Evolutionary conservation across 2,113 vertebrate species (phyloP).

Genomic region (Marmota monax): DNA sequence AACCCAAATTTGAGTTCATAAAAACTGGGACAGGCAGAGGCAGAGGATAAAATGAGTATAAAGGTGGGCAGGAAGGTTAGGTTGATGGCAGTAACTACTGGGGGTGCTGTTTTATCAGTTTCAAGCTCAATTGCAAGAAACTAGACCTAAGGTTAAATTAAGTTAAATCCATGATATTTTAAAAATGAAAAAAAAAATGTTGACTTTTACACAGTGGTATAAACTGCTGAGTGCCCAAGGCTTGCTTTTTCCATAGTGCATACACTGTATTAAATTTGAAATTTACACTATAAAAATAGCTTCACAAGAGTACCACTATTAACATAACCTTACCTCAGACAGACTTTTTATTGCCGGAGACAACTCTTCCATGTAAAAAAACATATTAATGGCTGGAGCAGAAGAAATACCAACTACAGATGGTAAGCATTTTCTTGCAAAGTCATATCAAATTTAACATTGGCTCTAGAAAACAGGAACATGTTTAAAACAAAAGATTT

Average conservation of each 20-base stretch:
- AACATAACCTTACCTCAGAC: conserved; percentile 77
- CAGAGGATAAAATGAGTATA: background rate
- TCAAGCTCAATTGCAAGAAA: conserved; percentile 31
- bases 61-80: background rate
- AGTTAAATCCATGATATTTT: conserved; percentile 30
- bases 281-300: conserved; percentile 79
- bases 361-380: conserved; percentile 64
- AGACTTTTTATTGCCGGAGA: conserved; percentile 72
- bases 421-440: conserved; percentile 78
- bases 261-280: conserved; percentile 70
- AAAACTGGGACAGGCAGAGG: background rate
- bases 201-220: conserved; percentile 55
- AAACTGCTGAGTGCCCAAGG: conserved; percentile 40
- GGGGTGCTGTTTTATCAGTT: background rate
- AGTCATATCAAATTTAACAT: conserved; percentile 74
- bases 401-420: conserved; percentile 70
- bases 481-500: conserved; percentile 71
- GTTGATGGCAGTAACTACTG: background rate
- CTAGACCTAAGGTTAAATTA: conserved; percentile 40
- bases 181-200: conserved; percentile 41
- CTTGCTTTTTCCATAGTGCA: conserved; percentile 42
- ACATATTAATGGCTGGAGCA: conserved; percentile 68
- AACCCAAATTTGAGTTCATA: background rate
- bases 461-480: conserved; percentile 63
- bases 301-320: conserved; percentile 67